These are phyloP conservation scores for Diplosoma virens DNA, from an alignment of 23 tunicate genomes.

Conservation along the genomic window DNA sequence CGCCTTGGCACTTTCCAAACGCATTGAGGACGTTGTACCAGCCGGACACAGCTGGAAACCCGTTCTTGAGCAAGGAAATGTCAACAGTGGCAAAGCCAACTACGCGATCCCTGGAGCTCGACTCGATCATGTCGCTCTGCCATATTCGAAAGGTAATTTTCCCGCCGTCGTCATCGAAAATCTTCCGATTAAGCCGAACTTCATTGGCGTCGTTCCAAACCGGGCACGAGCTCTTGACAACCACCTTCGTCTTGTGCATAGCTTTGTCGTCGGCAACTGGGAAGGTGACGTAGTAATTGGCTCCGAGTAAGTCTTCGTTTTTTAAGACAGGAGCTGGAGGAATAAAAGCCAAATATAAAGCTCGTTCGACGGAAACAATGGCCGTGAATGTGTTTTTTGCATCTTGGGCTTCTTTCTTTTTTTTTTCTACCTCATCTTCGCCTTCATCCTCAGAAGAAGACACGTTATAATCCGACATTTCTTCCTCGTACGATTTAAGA, in stretches of 20 bases:
- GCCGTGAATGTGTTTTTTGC: conserved; percentile 30
- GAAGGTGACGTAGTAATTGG: conserved; percentile 36
- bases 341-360: conserved; percentile 57
- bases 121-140: conserved; percentile 13
- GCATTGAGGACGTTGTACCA: conserved; percentile 84
- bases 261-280: conserved; percentile 2
- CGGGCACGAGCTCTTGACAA: conserved; percentile 19
- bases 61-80: conserved; percentile 47
- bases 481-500: conserved; percentile 10
- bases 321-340: not conserved
- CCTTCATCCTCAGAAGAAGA: not conserved
- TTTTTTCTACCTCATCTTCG: not conserved
- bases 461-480: not conserved
- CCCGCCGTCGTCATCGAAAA: conserved; percentile 30
- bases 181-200: conserved; percentile 17
- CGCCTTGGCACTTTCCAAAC: conserved; percentile 72
- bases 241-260: conserved; percentile 12
- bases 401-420: not conserved
- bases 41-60: conserved; percentile 65
- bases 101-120: conserved; percentile 39
- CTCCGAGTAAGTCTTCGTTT: not conserved
- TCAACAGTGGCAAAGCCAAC: conserved; percentile 83
- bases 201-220: conserved; percentile 69
- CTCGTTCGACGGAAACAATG: conserved; percentile 54
- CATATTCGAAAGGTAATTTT: conserved; percentile 49